phyloP scores from a whole-genome alignment of 2,113 vertebrate species.

The Smithornis capensis region DNA sequence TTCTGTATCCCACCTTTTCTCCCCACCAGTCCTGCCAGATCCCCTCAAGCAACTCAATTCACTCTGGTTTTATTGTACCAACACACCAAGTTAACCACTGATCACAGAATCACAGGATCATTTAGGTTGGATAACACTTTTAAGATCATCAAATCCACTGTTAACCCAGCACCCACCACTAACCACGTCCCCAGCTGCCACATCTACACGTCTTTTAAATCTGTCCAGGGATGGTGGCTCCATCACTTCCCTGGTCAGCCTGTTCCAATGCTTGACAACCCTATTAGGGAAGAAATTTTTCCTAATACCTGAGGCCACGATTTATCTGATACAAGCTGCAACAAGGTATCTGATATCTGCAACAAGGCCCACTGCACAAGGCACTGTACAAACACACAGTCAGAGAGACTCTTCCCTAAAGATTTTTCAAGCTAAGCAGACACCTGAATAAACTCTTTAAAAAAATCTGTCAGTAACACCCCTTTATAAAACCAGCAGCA shows the following conservation, averaged over 20 bases:
- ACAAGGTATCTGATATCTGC: no score
- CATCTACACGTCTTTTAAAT: neutral
- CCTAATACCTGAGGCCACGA: neutral
- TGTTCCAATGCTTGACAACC: accelerated
- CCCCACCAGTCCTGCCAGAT: neutral
- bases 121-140: neutral
- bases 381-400: neutral
- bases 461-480: neutral
- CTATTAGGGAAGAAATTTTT: neutral
- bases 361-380: neutral
- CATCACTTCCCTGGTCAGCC: neutral
- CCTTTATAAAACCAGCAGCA: neutral
- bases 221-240: neutral
- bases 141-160: neutral
- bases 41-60: neutral
- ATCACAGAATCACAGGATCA: neutral
- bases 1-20: accelerated
- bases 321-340: neutral
- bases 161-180: neutral
- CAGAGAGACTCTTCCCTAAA: neutral
- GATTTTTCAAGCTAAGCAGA: constrained; percentile 1
- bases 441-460: constrained; percentile 2
- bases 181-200: neutral
- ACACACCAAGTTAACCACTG: neutral
- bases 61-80: neutral